These are phyloP conservation scores for Drosophila ezoana DNA, from an alignment of 2,888 invertebrate species.

Conservation along the genomic window DNA sequence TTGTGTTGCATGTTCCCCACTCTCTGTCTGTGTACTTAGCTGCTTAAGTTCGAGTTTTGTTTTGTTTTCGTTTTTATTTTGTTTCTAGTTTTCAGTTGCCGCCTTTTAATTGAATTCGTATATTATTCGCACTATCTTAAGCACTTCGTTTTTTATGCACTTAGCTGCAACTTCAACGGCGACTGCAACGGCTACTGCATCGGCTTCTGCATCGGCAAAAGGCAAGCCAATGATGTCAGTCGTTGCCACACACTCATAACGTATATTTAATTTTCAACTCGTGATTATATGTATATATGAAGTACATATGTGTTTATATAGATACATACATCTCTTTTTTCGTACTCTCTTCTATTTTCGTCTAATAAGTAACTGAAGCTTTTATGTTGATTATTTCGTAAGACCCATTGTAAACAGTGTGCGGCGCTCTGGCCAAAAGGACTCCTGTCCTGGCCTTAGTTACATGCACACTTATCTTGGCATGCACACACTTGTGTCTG, in stretches of 20 bases:
- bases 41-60: conserved; percentile 23
- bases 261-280: conserved; percentile 56
- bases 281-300: conserved; percentile 5
- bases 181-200: conserved; percentile 8
- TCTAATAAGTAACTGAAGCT: conserved; percentile 73
- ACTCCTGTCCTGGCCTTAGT: conserved; percentile 33
- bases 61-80: conserved; percentile 16
- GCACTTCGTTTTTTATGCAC: conserved; percentile 51
- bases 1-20: conserved; percentile 39
- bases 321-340: conserved; percentile 15
- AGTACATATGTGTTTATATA: background rate
- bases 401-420: conserved; percentile 60
- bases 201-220: conserved; percentile 5
- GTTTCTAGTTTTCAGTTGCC: conserved; percentile 33
- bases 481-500: conserved; percentile 46
- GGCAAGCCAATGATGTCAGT: conserved; percentile 1
- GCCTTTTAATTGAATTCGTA: conserved; percentile 72
- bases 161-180: conserved; percentile 9
- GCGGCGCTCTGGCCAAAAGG: conserved; percentile 30
- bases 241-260: conserved; percentile 32
- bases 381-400: conserved; percentile 78
- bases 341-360: conserved; percentile 32
- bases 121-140: conserved; percentile 63
- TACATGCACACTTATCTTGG: conserved; percentile 66
- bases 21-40: conserved; percentile 34